These are phyloP conservation scores for Nymphalis urticae DNA, from an alignment of 2,888 invertebrate genomes.

Conservation along the genomic window DNA sequence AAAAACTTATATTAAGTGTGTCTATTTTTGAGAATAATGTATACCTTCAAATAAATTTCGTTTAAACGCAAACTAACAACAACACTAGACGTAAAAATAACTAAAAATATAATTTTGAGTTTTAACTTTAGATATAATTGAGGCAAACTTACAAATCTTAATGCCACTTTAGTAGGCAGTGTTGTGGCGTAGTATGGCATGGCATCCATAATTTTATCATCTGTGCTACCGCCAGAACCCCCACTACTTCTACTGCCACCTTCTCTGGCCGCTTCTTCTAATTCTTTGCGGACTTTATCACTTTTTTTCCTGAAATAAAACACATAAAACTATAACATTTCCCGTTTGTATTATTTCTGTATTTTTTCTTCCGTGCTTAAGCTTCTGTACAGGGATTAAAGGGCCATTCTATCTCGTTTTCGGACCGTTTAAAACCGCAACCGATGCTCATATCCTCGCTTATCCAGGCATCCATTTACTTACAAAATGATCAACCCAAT, in stretches of 20 bases:
- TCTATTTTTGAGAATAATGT: no score
- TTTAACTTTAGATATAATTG: not conserved
- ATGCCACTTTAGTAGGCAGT: conserved; percentile 85
- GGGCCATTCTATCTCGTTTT: not conserved
- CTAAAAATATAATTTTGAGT: no score
- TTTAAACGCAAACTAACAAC: no score
- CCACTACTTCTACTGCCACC: conserved; percentile 79
- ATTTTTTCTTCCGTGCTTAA: conserved; percentile 17
- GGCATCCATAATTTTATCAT: conserved; percentile 69
- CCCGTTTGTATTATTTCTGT: not conserved
- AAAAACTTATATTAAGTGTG: no score
- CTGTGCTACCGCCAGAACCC: conserved; percentile 64
- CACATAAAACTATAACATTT: conserved; percentile 4
- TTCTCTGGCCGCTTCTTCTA: conserved; percentile 93
- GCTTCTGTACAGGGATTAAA: conserved; percentile 33
- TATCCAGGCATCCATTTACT: conserved; percentile 5
- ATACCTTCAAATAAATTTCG: no score
- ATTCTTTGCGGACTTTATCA: conserved; percentile 92
- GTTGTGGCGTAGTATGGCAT: conserved; percentile 73
- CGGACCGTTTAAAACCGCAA: conserved; percentile 16
- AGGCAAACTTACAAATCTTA: conserved; percentile 87
- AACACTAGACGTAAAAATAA: no score
- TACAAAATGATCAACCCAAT: not conserved
- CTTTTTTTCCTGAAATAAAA: conserved; percentile 88
- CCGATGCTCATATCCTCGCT: conserved; percentile 19